These are phyloP conservation scores for Wiebesia pumilae DNA, from an alignment of 1,140 invertebrate species.

Conservation along the genomic window DNA sequence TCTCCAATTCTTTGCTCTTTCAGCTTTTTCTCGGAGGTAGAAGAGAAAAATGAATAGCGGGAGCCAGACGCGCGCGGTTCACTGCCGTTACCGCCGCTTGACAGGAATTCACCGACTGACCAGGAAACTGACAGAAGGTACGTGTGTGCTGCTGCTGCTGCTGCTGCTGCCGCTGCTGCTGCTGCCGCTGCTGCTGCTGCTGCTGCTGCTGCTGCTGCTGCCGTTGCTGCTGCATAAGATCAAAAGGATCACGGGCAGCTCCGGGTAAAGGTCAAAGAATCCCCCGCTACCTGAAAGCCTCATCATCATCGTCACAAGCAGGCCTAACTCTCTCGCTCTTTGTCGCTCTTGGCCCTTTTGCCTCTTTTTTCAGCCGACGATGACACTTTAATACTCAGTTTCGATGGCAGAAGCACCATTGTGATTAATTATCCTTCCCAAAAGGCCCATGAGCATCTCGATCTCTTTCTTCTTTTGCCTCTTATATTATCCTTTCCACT, in stretches of 20 bases:
- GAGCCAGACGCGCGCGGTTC: constrained; percentile 44
- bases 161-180: neutral
- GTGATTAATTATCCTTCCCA: constrained; percentile 47
- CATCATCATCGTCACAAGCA: constrained; percentile 55
- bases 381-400: constrained; percentile 66
- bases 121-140: constrained; percentile 61
- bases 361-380: constrained; percentile 58
- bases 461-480: neutral
- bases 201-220: neutral
- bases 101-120: constrained; percentile 59
- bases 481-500: neutral
- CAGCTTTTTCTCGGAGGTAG: constrained; percentile 54
- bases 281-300: constrained; percentile 67
- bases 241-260: constrained; percentile 59
- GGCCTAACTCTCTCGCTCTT: constrained; percentile 33
- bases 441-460: neutral
- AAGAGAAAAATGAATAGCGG: constrained; percentile 63
- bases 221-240: constrained; percentile 37
- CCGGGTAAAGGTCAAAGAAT: constrained; percentile 70
- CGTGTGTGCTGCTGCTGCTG: constrained; percentile 32
- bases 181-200: neutral
- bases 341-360: constrained; percentile 20
- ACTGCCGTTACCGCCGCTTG: constrained; percentile 55
- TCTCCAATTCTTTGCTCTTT: constrained; percentile 63
- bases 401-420: constrained; percentile 51